Conservation (phyloP, 2,888 invertebrate species). For the Drosophila mayaguana region DNA sequence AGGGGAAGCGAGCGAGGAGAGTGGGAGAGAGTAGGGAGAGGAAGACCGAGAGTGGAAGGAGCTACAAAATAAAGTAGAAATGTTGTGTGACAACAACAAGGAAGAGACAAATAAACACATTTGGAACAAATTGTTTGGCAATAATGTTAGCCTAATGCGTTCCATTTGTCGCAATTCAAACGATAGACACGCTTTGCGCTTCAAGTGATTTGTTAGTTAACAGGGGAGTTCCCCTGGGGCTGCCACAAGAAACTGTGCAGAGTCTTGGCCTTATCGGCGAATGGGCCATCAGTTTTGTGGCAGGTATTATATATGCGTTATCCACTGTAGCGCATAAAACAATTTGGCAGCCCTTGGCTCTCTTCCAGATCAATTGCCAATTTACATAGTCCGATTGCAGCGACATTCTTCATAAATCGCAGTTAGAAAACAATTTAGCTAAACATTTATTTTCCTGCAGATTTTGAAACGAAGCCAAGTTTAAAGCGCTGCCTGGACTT, state of each 20-base stretch:
- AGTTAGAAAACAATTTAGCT: conserved; percentile 58
- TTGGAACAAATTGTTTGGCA: conserved; percentile 80
- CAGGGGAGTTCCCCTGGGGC: conserved; percentile 48
- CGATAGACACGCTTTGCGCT: conserved; percentile 68
- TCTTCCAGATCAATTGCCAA: conserved; percentile 32
- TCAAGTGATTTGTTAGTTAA: conserved; percentile 67
- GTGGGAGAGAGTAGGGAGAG: background rate
- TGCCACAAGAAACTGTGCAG: background rate
- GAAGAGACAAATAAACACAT: conserved; percentile 74
- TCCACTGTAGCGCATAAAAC: conserved; percentile 5
- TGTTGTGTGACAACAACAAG: conserved; percentile 59
- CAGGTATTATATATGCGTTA: conserved; percentile 1
- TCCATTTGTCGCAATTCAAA: conserved; percentile 78
- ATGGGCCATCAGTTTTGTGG: conserved; percentile 1
- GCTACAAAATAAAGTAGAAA: conserved; percentile 25
- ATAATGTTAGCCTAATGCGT: conserved; percentile 79
- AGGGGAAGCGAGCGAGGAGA: background rate
- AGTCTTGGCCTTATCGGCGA: conserved; percentile 11
- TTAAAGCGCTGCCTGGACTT: conserved; percentile 34
- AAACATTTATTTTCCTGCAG: conserved; percentile 46
- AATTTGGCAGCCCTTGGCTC: conserved; percentile 21
- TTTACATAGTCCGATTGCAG: conserved; percentile 29
- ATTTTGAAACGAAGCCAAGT: conserved; percentile 59
- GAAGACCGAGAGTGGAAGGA: background rate
- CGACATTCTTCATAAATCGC: conserved; percentile 25